phyloP scores from a whole-genome alignment of 2,888 invertebrate genomes.

The Microplitis deprimator region DNA sequence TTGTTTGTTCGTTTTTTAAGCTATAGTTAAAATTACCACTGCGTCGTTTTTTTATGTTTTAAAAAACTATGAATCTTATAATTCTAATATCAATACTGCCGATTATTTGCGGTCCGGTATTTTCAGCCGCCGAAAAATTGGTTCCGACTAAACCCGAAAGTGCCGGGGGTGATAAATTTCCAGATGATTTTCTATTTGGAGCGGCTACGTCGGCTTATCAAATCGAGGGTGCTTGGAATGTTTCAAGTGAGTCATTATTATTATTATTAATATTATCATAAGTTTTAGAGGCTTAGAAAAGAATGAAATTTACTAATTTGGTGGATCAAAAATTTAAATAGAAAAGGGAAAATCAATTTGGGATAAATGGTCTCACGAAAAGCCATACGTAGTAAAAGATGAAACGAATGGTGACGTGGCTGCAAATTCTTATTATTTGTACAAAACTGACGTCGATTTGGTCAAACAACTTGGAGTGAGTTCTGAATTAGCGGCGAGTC shows the following conservation, averaged over 20 bases:
- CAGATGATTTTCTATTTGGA: slow-evolving; percentile 76
- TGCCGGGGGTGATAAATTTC: slow-evolving; percentile 65
- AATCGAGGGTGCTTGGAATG: slow-evolving; percentile 77
- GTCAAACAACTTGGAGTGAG: slow-evolving; percentile 49
- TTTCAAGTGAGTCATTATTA: slow-evolving; percentile 58
- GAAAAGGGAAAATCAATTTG: slow-evolving; percentile 79
- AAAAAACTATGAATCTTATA: no score
- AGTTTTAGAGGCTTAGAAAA: no score
- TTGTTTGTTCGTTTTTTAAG: no score
- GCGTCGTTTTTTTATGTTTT: no score
- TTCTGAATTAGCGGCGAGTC: background rate
- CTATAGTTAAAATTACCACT: no score
- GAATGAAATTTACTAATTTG: no score
- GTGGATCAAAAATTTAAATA: slow-evolving; percentile 52
- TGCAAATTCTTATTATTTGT: slow-evolving; percentile 80
- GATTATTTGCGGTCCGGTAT: no score
- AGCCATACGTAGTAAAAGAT: slow-evolving; percentile 74
- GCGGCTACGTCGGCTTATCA: slow-evolving; percentile 77
- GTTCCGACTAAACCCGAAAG: no score
- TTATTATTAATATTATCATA: background rate
- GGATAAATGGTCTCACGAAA: slow-evolving; percentile 74
- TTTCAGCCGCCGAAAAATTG: no score
- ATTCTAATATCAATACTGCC: no score
- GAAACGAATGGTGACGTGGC: slow-evolving; percentile 78
- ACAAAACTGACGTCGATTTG: slow-evolving; percentile 71